phyloP scores from a whole-genome alignment of 2,113 vertebrate genomes.

The Sigmodon hispidus region DNA sequence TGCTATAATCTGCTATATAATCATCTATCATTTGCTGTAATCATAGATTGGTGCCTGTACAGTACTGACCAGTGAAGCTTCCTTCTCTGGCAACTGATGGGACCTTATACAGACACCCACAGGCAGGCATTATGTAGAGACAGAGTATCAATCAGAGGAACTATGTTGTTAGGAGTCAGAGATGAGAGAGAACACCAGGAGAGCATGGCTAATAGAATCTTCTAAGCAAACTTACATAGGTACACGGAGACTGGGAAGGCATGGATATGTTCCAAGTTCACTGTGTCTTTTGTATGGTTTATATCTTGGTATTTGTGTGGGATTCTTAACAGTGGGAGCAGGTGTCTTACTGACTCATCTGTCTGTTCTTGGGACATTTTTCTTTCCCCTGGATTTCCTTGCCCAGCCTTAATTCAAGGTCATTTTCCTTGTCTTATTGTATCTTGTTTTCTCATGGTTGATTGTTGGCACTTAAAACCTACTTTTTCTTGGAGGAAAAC shows the following conservation, averaged over 20 bases:
- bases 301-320: neutral
- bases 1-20: no score
- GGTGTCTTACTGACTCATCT: neutral
- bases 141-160: neutral
- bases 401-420: rapidly evolving
- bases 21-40: neutral
- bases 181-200: neutral
- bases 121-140: neutral
- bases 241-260: neutral
- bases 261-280: neutral
- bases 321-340: neutral
- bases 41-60: neutral
- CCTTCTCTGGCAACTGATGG: neutral
- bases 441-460: neutral
- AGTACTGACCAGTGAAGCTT: neutral
- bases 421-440: neutral
- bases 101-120: neutral
- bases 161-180: no score
- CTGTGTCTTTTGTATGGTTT: rapidly evolving
- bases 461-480: neutral
- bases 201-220: neutral
- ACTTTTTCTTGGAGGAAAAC: neutral
- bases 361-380: neutral
- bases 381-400: neutral
- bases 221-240: no score